A percentile compares a stretch with the other conserved stretches of the same genome.
These are phyloP conservation scores for Okapia johnstoni DNA, from an alignment of 2,113 vertebrate species.

Conservation along the genomic window DNA sequence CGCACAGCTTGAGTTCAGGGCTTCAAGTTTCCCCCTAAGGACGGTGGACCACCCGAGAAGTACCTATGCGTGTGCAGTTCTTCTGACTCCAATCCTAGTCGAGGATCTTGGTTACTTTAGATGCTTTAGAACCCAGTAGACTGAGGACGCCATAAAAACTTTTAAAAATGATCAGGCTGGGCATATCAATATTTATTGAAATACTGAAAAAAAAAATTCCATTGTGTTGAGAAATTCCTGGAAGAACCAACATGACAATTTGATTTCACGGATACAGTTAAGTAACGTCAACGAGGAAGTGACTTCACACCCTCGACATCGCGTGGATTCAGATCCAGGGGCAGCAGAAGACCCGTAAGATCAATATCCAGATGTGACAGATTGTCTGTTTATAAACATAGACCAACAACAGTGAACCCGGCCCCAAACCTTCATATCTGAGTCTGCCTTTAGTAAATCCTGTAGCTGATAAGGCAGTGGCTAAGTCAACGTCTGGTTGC, in stretches of 20 bases:
- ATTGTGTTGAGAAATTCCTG: constrained; percentile 83
- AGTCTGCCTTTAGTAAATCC: constrained; percentile 70
- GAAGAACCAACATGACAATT: constrained; percentile 83
- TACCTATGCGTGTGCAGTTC: not conserved
- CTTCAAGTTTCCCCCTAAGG: not conserved
- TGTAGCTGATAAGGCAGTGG: constrained; percentile 76
- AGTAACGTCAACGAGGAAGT: constrained; percentile 78
- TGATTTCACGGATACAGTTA: constrained; percentile 83
- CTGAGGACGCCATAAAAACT: constrained; percentile 69
- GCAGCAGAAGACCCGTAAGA: constrained; percentile 78
- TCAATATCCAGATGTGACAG: constrained; percentile 76
- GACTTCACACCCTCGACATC: constrained; percentile 79
- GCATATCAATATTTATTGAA: constrained; percentile 94
- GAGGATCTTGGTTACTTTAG: not conserved
- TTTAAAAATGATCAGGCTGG: constrained; percentile 75
- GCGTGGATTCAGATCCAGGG: constrained; percentile 80
- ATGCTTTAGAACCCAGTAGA: not conserved
- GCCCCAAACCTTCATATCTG: constrained; percentile 60
- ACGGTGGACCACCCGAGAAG: fast-evolving
- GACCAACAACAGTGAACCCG: constrained; percentile 73
- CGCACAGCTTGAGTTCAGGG: fast-evolving
- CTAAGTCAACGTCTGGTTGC: constrained; percentile 62
- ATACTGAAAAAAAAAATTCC: constrained; percentile 86
- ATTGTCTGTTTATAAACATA: constrained; percentile 77
- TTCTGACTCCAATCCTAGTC: not conserved